Evolutionary conservation across 53 echinoderm and acorn worm genomes (phyloP), one percentile per base, ranked within the genome.

Genomic region (Paracentrotus lividus): DNA sequence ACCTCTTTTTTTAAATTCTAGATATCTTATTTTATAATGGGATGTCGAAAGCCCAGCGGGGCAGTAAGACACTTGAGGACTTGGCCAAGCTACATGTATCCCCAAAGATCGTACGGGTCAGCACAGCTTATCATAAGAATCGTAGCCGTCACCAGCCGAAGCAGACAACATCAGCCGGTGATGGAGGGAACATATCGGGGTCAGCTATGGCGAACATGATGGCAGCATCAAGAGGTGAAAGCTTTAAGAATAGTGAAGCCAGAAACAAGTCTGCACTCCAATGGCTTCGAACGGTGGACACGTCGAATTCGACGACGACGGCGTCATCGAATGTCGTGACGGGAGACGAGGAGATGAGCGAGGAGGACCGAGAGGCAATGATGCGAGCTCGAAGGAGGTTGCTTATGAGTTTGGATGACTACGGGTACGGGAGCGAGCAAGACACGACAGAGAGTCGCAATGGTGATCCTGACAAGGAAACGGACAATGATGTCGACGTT

Each of bases 181-280:
- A 56, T 57, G 59, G 31, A 15, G 88, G 38, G 38, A 55, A 55
- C 58, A 88, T 88, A 21, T 61, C 60, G 24, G 90, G 90, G 10
- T 91, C 91, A 21, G 54, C 91, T 8, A 75, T 91, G 91, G 91
- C 91, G 8, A 45, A 45, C 47, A 91, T 91, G 72, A 91, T 91
- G 91, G 72, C 91, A 9, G 27, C 91, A 14, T 91, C 91, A 36
- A 8, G 76, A 9, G 91, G 72, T 6, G 91, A 91, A 24, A 91
- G 75, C 47, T 54, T 76, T n/a, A 49, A 49, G 33, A 76, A 91
- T 20, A 51, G 20, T 42, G 54, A 69, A 45, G 16, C 60, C 2
- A 42, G 44, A 8, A 64, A 66, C 13, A 42, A 66, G 44, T 49
- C 36, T 43, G 55, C 75, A 16, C 38, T 91, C 54, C 75, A 91